Evolutionary conservation across 1,140 invertebrate species (phyloP).

Genomic region (Heliothis virescens): DNA sequence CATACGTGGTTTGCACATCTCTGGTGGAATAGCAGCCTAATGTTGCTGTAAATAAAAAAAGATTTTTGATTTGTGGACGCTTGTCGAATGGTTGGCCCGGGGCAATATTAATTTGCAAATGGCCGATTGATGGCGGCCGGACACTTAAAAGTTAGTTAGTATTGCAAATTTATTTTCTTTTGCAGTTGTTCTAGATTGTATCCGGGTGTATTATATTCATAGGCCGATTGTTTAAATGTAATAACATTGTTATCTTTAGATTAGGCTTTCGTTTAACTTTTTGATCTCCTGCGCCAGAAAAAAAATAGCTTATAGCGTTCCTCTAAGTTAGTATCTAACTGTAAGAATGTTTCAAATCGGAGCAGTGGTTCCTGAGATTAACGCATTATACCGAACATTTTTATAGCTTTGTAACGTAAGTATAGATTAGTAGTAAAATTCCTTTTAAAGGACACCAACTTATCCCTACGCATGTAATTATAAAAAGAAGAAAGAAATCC

Average conservation of each 20-base stretch:
- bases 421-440: too few species aligned
- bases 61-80: conserved; percentile 46
- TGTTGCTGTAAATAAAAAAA: conserved; percentile 40
- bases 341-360: too few species aligned
- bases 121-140: conserved; percentile 10
- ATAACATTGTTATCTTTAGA: background rate
- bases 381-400: too few species aligned
- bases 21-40: background rate
- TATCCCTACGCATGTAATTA: background rate
- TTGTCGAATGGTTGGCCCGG: conserved; percentile 27
- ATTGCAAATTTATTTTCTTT: conserved; percentile 3
- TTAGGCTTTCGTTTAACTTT: conserved; percentile 5
- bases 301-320: too few species aligned
- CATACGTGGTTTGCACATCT: too few species aligned
- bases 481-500: background rate
- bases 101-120: conserved; percentile 44
- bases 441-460: too few species aligned
- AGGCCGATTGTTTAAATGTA: too few species aligned
- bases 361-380: too few species aligned
- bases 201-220: background rate
- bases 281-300: background rate
- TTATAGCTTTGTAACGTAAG: too few species aligned
- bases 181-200: background rate
- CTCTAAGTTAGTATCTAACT: too few species aligned
- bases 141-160: conserved; percentile 16